A percentile compares a stretch with the other conserved stretches of the same genome.
These are phyloP conservation scores for Trachelus troglodyta DNA, from an alignment of 2,888 invertebrate species.

Conservation along the genomic window DNA sequence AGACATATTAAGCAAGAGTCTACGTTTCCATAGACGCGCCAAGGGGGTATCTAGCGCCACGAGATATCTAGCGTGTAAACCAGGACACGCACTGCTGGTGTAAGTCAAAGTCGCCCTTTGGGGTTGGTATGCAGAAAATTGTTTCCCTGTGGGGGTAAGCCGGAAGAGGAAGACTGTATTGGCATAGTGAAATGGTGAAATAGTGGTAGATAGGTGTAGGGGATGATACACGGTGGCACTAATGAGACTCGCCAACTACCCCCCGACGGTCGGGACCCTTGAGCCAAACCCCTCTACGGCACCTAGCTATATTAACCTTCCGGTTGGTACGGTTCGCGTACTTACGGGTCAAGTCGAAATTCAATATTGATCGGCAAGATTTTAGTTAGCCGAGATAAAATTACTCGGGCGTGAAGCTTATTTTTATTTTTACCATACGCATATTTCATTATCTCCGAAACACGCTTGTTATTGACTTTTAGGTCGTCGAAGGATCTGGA, in stretches of 20 bases:
- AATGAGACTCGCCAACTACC: constrained; percentile 1
- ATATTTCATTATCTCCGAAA: background rate
- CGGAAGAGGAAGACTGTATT: too few species aligned
- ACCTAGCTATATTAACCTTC: background rate
- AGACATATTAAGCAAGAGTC: background rate
- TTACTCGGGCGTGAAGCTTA: background rate
- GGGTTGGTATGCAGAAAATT: background rate
- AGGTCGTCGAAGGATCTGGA: background rate
- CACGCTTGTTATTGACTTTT: background rate
- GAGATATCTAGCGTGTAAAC: background rate
- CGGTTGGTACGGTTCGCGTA: background rate
- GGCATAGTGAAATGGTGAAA: background rate
- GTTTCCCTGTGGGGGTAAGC: too few species aligned
- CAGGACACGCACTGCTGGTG: background rate
- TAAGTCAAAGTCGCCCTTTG: background rate
- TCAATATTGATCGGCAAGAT: background rate
- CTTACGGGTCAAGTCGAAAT: background rate
- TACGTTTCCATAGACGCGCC: background rate
- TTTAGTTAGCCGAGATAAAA: background rate
- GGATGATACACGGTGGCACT: constrained; percentile 2
- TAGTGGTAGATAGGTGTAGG: background rate
- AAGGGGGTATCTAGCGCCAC: background rate
- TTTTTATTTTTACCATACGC: background rate
- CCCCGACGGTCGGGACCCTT: background rate
- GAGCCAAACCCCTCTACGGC: background rate